A percentile compares a stretch with the other conserved stretches of the same genome.
Evolutionary conservation across 2,113 vertebrate species (phyloP).

Genomic region (Pseudorhombus dupliciocellatus): DNA sequence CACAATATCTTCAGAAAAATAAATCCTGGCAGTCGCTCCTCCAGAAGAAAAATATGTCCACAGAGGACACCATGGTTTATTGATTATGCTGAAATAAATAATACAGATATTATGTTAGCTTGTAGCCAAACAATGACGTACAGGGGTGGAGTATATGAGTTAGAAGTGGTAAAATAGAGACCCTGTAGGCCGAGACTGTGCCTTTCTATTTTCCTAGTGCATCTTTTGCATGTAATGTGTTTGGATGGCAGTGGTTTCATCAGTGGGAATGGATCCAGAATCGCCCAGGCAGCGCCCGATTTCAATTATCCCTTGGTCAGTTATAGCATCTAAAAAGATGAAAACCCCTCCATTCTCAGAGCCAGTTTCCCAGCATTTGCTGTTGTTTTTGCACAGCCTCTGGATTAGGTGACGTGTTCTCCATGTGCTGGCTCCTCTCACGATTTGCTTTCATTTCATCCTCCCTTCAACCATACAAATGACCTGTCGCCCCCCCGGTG

Average conservation of each 20-base stretch:
- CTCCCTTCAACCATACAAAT: slow-evolving; percentile 27
- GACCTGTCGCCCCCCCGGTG: slow-evolving; percentile 21
- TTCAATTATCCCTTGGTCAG: slow-evolving; percentile 61
- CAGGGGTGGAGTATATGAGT: slow-evolving; percentile 19
- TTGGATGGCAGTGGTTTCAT: slow-evolving; percentile 46
- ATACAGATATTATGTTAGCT: slow-evolving; percentile 59
- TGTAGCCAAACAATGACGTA: slow-evolving; percentile 58
- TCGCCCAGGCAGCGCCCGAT: slow-evolving; percentile 39
- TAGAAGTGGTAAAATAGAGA: slow-evolving; percentile 39
- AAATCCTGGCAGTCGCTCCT: slow-evolving; percentile 63
- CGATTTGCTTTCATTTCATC: slow-evolving; percentile 45
- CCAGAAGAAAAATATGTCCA: slow-evolving; percentile 52
- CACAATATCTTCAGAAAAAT: slow-evolving; percentile 65
- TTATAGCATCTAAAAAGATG: slow-evolving; percentile 42
- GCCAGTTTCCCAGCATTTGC: slow-evolving; percentile 20
- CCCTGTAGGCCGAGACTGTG: slow-evolving; percentile 32
- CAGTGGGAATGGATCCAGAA: slow-evolving; percentile 50
- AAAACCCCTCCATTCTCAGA: slow-evolving; percentile 32
- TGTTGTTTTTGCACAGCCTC: slow-evolving; percentile 27
- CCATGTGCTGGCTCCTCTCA: slow-evolving; percentile 19
- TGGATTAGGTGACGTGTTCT: slow-evolving; percentile 34
- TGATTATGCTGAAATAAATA: slow-evolving; percentile 71
- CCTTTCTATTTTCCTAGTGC: slow-evolving; percentile 53
- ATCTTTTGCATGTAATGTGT: slow-evolving; percentile 47
- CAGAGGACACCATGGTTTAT: slow-evolving; percentile 70